A percentile compares a stretch with the other conserved stretches of the same genome.
phyloP scores from a whole-genome alignment of 2,888 invertebrate genomes.

The Bruchidius siliquastri region DNA sequence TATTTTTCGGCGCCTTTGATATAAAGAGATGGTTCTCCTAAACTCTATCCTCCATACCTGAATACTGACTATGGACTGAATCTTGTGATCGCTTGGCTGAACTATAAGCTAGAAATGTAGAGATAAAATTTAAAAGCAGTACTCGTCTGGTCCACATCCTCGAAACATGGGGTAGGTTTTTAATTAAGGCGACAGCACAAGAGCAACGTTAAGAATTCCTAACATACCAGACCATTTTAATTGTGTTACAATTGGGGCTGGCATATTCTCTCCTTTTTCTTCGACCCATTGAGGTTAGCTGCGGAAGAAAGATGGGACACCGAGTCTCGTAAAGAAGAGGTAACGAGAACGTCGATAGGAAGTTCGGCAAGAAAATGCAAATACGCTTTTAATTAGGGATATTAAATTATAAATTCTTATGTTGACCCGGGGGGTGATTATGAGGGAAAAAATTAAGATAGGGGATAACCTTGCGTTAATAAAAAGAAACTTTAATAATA shows the following conservation, averaged over 20 bases:
- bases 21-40: too few species aligned
- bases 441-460: slow-evolving; percentile 6
- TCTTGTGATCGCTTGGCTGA: neutral
- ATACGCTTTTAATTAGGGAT: slow-evolving; percentile 46
- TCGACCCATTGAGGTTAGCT: neutral
- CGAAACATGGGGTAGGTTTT: slow-evolving; percentile 43
- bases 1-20: too few species aligned
- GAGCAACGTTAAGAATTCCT: slow-evolving; percentile 46
- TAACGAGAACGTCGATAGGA: slow-evolving; percentile 29
- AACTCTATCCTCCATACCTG: too few species aligned
- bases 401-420: slow-evolving; percentile 45
- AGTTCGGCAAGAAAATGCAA: slow-evolving; percentile 36
- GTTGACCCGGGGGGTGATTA: slow-evolving; percentile 16
- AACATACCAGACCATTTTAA: slow-evolving; percentile 44
- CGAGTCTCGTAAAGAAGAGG: slow-evolving; percentile 27
- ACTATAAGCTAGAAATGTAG: neutral
- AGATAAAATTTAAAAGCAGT: neutral
- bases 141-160: slow-evolving; percentile 23
- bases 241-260: slow-evolving; percentile 40
- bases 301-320: slow-evolving; percentile 17
- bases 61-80: neutral
- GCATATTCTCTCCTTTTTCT: slow-evolving; percentile 24
- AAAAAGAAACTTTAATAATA: neutral
- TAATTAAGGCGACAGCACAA: slow-evolving; percentile 48
- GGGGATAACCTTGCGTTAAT: neutral